Percentiles rank a stretch among this genome's conserved stretches.
Evolutionary conservation across 2,888 invertebrate genomes (phyloP).

Genomic region (Latrodectus elegans): DNA sequence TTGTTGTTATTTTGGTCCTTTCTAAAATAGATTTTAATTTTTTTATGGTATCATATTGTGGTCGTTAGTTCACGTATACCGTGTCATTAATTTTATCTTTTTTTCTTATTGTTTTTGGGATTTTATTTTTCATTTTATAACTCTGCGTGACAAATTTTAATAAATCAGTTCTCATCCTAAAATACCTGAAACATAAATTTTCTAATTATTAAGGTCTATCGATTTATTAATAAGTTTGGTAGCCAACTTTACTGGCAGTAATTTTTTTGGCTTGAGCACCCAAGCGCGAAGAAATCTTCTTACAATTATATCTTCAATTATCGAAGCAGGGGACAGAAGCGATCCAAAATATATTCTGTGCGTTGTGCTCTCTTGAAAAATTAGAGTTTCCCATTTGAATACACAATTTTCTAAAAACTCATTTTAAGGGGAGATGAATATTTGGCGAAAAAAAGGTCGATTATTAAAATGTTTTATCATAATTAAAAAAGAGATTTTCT

Average conservation of each 20-base stretch:
- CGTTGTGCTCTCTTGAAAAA: not conserved
- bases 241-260: slow-evolving; percentile 19
- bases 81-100: too few relatives aligned
- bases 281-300: slow-evolving; percentile 36
- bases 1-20: too few relatives aligned
- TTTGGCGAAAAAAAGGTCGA: slow-evolving; percentile 11
- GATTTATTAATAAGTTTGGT: not conserved
- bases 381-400: slow-evolving; percentile 59
- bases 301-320: slow-evolving; percentile 49
- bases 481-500: slow-evolving; percentile 28
- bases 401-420: slow-evolving; percentile 59
- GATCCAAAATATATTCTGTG: slow-evolving; percentile 41
- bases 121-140: not conserved
- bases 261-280: slow-evolving; percentile 28
- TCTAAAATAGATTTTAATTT: too few relatives aligned
- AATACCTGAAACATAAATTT: not conserved
- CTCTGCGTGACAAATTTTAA: slow-evolving; percentile 1
- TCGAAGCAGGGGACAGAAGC: slow-evolving; percentile 25
- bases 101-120: too few relatives aligned
- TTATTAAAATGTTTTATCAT: slow-evolving; percentile 64
- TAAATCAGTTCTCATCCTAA: not conserved
- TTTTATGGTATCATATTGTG: too few relatives aligned
- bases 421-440: slow-evolving; percentile 26
- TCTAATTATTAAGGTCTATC: slow-evolving; percentile 3
- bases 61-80: too few relatives aligned